These are phyloP conservation scores for Pica pica DNA, from an alignment of 2,113 vertebrate genomes.

Conservation along the genomic window DNA sequence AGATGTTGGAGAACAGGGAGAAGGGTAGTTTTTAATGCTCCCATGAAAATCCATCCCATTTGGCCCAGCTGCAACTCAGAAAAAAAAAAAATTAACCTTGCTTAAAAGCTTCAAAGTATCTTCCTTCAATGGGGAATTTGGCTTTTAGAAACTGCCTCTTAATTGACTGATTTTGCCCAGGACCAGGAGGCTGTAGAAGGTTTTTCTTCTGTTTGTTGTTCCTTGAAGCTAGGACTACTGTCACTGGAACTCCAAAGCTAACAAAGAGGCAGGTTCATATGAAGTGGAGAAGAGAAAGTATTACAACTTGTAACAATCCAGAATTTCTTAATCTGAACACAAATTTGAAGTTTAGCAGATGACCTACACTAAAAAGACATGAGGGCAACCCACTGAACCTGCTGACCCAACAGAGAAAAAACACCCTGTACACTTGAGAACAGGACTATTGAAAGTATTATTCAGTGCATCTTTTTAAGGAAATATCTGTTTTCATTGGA, in stretches of 20 bases:
- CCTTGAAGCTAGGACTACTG: neutral
- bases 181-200: neutral
- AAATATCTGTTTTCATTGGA: neutral
- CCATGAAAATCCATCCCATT: neutral
- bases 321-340: neutral
- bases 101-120: neutral
- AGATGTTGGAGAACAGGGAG: neutral
- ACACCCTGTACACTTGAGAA: neutral
- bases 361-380: neutral
- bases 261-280: neutral
- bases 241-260: neutral
- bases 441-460: neutral
- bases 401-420: neutral
- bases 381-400: neutral
- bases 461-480: neutral
- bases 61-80: neutral
- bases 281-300: neutral
- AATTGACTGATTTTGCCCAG: neutral
- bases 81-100: neutral
- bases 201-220: neutral
- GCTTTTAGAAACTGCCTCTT: neutral
- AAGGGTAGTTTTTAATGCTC: neutral
- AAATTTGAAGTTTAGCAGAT: neutral
- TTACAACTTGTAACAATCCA: neutral
- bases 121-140: neutral